Evolutionary conservation across 2,888 invertebrate genomes (phyloP), one percentile per base, ranked within the genome.

Genomic region (Ferdinandea cuprea): DNA sequence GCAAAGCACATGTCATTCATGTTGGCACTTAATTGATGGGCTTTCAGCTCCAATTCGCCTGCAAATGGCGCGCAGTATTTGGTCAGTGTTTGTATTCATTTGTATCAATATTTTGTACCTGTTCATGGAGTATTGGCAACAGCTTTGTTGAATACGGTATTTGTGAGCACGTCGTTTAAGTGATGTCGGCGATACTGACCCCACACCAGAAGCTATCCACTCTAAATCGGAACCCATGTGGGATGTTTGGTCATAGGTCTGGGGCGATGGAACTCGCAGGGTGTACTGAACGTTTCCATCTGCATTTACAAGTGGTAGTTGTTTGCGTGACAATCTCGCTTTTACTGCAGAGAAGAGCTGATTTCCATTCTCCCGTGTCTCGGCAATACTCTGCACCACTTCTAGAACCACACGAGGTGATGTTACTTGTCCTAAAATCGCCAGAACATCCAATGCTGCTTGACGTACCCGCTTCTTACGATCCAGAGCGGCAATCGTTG

Each of bases 221-320:
- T 95, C 95, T 35, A 95, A 92, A 89, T 96, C 96, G 7, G 94
- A 93, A 48, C 94, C 94, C 89, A 91, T 91, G 9, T 86, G 85
- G 28, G 59, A 76, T 40, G 74, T 78, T 13, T 91, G 89, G 17
- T 89, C 88, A 13, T 74, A 74, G 8, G 71, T 61, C 59, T 87
- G 83, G 19, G 86, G 87, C 46, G 90, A 90, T 63, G 94, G 93
- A 61, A 94, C 91, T 85, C 93, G 93, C n/a, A 94, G 91, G 7
- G 95, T 94, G 89, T 96, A 96, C 84, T 95, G 93, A 4, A 97
- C 93, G 25, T 94, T 92, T 7, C 96, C 96, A 87, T 96, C 95
- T 11, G 92, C 90, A 72, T 94, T 94, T 28, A 94, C 94, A 58
- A 93, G 92, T 0, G 96, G 96, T 63, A 96, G 91, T 86, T 95